phyloP scores from a whole-genome alignment of 2,797 vertebrate species.

The Bothrops alternatus region DNA sequence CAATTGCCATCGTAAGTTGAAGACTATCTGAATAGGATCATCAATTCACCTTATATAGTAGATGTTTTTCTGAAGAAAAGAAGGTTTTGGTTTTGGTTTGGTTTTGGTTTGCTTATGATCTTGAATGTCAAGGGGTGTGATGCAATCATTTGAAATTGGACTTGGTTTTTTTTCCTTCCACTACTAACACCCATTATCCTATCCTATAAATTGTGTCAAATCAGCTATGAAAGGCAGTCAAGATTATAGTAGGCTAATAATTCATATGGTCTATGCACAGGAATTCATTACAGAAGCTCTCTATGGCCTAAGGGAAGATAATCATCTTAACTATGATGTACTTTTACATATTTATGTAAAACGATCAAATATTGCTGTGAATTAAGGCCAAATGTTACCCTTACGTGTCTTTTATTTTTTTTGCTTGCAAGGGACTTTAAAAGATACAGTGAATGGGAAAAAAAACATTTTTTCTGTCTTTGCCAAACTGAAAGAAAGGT shows the following conservation, averaged over 20 bases:
- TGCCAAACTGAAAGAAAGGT: neutral
- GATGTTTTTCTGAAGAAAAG: neutral
- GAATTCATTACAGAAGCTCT: neutral
- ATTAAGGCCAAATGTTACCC: neutral
- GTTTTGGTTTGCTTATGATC: neutral
- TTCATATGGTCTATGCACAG: constrained; percentile 45
- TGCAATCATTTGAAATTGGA: constrained; percentile 42
- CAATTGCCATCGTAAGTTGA: too few species aligned
- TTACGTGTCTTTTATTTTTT: constrained; percentile 7
- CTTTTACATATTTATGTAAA: constrained; percentile 32
- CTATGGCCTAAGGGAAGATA: constrained; percentile 40
- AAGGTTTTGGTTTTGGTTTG: neutral
- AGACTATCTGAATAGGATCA: accelerated
- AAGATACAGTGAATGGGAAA: neutral
- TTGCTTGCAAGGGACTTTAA: neutral
- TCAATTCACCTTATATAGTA: neutral
- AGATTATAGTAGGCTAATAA: constrained; percentile 37
- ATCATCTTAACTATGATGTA: constrained; percentile 36
- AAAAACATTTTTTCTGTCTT: neutral
- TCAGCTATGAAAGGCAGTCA: constrained; percentile 37
- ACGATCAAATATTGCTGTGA: neutral
- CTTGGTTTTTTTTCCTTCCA: constrained; percentile 8
- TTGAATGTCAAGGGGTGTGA: neutral
- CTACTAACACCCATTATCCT: neutral
- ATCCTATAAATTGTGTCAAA: constrained; percentile 19